Evolutionary conservation across 1,140 invertebrate genomes (phyloP), one percentile per base, ranked within the genome.

Genomic region (Macrostomum lignano): DNA sequence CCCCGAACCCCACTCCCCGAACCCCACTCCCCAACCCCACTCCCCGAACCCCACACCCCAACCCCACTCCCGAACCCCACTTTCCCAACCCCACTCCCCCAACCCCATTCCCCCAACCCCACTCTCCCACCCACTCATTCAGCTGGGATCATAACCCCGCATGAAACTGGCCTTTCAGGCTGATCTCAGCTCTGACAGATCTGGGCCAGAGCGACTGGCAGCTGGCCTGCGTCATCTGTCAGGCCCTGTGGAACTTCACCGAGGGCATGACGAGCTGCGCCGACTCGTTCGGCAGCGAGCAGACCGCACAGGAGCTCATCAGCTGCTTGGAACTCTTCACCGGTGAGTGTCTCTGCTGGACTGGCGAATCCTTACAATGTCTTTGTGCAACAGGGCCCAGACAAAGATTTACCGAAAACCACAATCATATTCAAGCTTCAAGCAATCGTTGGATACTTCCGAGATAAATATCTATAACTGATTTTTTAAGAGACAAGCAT

Each of bases 231-330:
- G 50, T 69, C 36, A 59, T 67, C 2, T 70, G 68, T 47, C 67
- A 70, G 48, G 62, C 64, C 5, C 44, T 73, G 11, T 72, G 70
- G 69, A 73, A 73, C 52, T 69, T 67, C 41, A 66, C 65, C 37
- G 66, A 66, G 21, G 67, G 69, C 22, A 53, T 56, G 23, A 51
- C 45, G 14, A 52, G 47, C 35, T 41, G 44, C 25, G 45, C 44
- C 31, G 40, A 38, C 25, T 50, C 42, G 26, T 53, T 53, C 40
- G 26, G 26, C 5, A 52, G 53, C 1, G 42, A 47, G 7, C 26
- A 41, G 17, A 46, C 52, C 34, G 36, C 47, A 10, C 37, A 44
- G 19, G 43, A 52, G 25, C 43, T 56, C 9, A 25, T 41, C 1
- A 47, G 54, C 9, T 32, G 52, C 20, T 43, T 56, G 3, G 37